phyloP scores from a whole-genome alignment of 2,113 vertebrate species.

The Sorex fumeus region DNA sequence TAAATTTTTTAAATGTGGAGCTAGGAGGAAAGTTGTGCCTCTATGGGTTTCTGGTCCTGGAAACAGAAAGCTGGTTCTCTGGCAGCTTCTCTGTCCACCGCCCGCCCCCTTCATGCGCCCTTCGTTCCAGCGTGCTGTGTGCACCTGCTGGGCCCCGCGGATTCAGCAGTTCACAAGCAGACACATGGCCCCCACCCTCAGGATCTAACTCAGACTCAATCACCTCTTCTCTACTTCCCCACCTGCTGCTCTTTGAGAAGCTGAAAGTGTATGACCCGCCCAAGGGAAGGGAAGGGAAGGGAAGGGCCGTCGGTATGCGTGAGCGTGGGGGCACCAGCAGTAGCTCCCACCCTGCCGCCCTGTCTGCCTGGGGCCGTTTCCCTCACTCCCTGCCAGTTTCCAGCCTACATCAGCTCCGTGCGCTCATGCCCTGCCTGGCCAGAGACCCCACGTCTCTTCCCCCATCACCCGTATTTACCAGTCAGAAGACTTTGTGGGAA shows the following conservation, averaged over 20 bases:
- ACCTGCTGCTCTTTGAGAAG: neutral
- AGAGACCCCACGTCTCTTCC: neutral
- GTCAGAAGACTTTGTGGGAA: neutral
- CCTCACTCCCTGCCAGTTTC: neutral
- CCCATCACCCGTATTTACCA: neutral
- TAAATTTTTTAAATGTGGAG: no score
- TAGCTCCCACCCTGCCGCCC: neutral
- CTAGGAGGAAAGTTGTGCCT: fast-evolving
- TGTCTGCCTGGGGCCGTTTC: neutral
- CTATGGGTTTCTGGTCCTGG: neutral
- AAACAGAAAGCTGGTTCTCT: neutral
- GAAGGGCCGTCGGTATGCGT: neutral
- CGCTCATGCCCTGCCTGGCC: no score
- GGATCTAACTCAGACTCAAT: neutral
- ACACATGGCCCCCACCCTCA: neutral
- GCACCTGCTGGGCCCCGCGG: neutral
- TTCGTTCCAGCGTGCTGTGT: neutral
- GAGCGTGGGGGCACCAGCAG: neutral
- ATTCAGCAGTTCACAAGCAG: neutral
- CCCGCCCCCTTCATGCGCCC: neutral
- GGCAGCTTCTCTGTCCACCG: neutral
- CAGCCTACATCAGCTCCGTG: no score
- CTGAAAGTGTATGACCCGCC: neutral
- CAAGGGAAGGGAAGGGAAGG: neutral
- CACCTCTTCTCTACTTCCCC: neutral